phyloP scores from a whole-genome alignment of 2,113 vertebrate species.

The Synodontis membranacea region DNA sequence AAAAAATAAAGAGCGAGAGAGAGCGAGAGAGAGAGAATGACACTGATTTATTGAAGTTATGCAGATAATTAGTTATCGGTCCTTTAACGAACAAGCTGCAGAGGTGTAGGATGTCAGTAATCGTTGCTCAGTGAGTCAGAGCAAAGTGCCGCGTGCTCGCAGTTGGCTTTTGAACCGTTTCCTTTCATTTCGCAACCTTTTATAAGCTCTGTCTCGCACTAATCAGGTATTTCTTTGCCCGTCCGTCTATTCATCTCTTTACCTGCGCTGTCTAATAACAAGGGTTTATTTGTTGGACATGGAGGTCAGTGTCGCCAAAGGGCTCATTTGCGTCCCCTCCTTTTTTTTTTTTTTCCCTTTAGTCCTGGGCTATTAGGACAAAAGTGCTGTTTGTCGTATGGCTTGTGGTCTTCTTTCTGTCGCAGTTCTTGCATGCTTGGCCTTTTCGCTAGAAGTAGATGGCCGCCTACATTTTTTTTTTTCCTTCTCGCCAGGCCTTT shows the following conservation, averaged over 20 bases:
- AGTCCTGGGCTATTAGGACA: constrained; percentile 12
- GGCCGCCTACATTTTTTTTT: too few relatives aligned
- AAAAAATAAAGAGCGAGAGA: too few relatives aligned
- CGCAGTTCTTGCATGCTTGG: neutral
- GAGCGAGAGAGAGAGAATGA: neutral
- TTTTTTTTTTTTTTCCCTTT: too few relatives aligned
- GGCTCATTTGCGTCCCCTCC: neutral
- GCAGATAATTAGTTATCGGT: constrained; percentile 23
- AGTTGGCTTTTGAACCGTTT: constrained; percentile 10
- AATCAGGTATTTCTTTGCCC: constrained; percentile 39
- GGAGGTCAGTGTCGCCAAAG: constrained; percentile 47
- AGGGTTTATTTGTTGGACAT: constrained; percentile 54
- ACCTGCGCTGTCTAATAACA: neutral
- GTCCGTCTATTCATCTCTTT: constrained; percentile 24
- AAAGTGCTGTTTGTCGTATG: constrained; percentile 8
- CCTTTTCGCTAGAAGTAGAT: neutral
- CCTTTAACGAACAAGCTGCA: constrained; percentile 3
- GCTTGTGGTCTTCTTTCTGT: constrained; percentile 5
- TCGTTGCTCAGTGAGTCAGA: neutral
- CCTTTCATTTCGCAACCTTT: constrained; percentile 18
- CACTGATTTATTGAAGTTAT: constrained; percentile 6
- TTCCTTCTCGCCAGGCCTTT: constrained; percentile 9
- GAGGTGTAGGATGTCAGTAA: constrained; percentile 15
- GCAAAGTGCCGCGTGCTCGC: neutral
- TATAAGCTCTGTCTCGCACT: neutral